phyloP scores from a whole-genome alignment of 2,888 invertebrate genomes.

The Ferdinandea cuprea region DNA sequence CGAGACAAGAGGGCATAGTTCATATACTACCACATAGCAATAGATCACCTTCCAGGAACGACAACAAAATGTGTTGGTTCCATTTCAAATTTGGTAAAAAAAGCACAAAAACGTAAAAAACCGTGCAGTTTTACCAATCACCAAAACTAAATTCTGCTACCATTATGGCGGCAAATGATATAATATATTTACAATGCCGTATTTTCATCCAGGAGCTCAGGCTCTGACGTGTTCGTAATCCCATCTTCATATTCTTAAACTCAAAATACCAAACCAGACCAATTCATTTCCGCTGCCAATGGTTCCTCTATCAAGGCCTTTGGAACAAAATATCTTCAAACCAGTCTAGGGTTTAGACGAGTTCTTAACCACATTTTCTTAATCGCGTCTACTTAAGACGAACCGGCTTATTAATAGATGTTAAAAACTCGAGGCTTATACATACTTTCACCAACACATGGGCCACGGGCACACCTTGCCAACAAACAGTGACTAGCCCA shows the following conservation, averaged over 20 bases:
- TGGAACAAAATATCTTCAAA: too few relatives aligned
- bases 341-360: too few relatives aligned
- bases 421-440: too few relatives aligned
- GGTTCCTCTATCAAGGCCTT: neutral
- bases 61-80: neutral
- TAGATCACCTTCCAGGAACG: neutral
- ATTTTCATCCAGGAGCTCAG: neutral
- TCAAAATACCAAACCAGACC: neutral
- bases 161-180: neutral
- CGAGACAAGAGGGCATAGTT: too few relatives aligned
- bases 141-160: neutral
- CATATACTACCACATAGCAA: neutral
- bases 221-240: neutral
- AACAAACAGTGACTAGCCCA: neutral
- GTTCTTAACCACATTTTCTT: too few relatives aligned
- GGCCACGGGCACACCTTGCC: neutral
- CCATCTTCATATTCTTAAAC: neutral
- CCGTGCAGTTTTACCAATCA: neutral
- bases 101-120: neutral
- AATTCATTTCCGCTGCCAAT: constrained; percentile 1
- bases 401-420: too few relatives aligned
- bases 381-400: too few relatives aligned
- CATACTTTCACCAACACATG: too few relatives aligned
- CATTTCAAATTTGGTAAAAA: neutral
- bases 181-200: neutral